These are phyloP conservation scores for Aporophyla lueneburgensis DNA, from an alignment of 2,888 invertebrate genomes.

Conservation along the genomic window DNA sequence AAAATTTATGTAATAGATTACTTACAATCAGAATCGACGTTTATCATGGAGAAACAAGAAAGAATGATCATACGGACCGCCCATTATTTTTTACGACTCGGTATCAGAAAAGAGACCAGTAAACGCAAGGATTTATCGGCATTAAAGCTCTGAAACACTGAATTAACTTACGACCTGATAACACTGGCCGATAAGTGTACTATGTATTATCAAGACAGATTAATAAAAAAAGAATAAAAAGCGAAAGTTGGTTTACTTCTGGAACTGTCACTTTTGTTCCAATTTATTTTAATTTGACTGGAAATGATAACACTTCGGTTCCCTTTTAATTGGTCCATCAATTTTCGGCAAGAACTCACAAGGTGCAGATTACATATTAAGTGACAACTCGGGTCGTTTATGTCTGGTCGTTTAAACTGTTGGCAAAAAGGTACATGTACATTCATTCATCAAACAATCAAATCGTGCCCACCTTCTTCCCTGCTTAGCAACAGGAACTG, in stretches of 20 bases:
- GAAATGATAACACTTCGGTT: conserved; percentile 51
- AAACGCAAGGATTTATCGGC: conserved; percentile 53
- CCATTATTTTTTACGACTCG: conserved; percentile 40
- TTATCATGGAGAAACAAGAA: conserved; percentile 42
- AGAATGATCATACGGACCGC: conserved; percentile 40
- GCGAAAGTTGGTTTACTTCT: conserved; percentile 60
- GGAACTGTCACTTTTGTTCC: conserved; percentile 49
- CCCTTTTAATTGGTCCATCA: conserved; percentile 69
- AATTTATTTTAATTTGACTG: conserved; percentile 48
- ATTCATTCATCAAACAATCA: neutral
- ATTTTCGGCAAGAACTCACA: conserved; percentile 60
- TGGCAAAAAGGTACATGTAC: conserved; percentile 16
- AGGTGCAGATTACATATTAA: conserved; percentile 42
- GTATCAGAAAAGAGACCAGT: conserved; percentile 42
- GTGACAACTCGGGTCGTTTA: conserved; percentile 30
- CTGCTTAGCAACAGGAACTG: neutral
- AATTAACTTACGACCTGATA: conserved; percentile 61
- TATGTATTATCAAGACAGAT: conserved; percentile 47
- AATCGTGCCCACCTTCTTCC: neutral
- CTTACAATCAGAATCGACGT: conserved; percentile 28
- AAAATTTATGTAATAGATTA: conserved; percentile 50
- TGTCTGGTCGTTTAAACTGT: conserved; percentile 18
- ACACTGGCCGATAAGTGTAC: conserved; percentile 38
- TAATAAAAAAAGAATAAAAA: conserved; percentile 42
- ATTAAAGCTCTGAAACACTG: conserved; percentile 51